Conservation (phyloP, 53 echinoderm and acorn worm genomes). For the Holothuria leucospilota region DNA sequence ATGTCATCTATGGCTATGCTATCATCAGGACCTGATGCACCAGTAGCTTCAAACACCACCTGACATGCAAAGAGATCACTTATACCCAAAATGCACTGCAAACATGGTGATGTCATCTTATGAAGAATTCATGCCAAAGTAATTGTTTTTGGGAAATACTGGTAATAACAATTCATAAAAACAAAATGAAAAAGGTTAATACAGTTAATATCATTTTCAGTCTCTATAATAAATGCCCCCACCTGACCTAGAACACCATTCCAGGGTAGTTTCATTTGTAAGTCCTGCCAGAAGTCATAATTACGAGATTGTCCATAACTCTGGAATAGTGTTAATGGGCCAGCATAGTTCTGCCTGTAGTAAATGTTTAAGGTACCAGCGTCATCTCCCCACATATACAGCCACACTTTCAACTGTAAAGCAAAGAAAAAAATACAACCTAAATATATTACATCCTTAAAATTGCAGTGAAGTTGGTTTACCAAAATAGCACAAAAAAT, state of each 20-base stretch:
- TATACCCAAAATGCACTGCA: no score
- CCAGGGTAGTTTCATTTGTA: background rate
- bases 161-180: no score
- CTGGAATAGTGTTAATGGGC: background rate
- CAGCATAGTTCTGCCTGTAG: conserved; percentile 38
- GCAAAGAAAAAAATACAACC: background rate
- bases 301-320: background rate
- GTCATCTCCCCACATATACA: conserved; percentile 38
- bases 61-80: conserved; percentile 55
- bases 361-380: conserved; percentile 49
- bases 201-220: no score
- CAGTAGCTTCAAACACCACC: background rate
- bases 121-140: no score
- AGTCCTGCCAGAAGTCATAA: conserved; percentile 6
- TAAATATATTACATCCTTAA: no score
- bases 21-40: conserved; percentile 65
- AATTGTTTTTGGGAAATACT: no score
- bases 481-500: no score
- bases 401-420: background rate
- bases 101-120: no score
- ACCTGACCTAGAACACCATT: conserved; percentile 12
- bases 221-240: background rate
- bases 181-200: no score
- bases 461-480: no score
- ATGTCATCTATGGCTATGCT: conserved; percentile 91